Conservation (phyloP, 1,140 invertebrate genomes). For the Aporrectodea caliginosa region DNA sequence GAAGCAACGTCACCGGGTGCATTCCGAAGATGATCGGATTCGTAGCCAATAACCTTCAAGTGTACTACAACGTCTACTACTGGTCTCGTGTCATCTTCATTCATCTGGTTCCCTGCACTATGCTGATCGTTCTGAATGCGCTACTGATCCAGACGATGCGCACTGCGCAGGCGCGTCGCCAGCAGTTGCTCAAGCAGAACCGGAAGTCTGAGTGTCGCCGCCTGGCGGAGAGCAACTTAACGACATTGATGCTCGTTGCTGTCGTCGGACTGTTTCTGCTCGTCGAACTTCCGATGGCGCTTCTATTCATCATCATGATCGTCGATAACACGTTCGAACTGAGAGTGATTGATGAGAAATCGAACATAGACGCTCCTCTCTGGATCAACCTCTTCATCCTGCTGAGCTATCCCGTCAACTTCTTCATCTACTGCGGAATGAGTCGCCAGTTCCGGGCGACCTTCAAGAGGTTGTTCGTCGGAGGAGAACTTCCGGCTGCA, state of each 20-base stretch:
- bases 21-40: constrained; percentile 70
- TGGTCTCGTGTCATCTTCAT: constrained; percentile 85
- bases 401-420: constrained; percentile 68
- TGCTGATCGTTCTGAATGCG: constrained; percentile 81
- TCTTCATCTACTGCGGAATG: constrained; percentile 13
- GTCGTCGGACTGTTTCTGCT: constrained; percentile 32
- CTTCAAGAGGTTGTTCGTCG: constrained; percentile 6
- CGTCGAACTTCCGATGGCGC: constrained; percentile 31
- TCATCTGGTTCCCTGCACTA: constrained; percentile 80
- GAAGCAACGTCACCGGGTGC: constrained; percentile 76
- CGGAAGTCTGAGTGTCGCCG: constrained; percentile 77
- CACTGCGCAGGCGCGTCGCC: constrained; percentile 68
- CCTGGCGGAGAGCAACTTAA: constrained; percentile 77
- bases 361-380: neutral
- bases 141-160: constrained; percentile 79
- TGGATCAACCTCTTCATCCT: constrained; percentile 70
- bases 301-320: constrained; percentile 26
- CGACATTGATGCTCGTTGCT: constrained; percentile 81
- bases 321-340: constrained; percentile 26
- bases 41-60: constrained; percentile 60
- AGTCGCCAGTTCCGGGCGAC: constrained; percentile 6
- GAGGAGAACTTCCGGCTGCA: neutral
- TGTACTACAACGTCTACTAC: constrained; percentile 76
- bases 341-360: neutral
- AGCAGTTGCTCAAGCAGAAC: constrained; percentile 75